These are phyloP conservation scores for Tenualosa ilisha DNA, from an alignment of 2,797 vertebrate species.

Conservation along the genomic window DNA sequence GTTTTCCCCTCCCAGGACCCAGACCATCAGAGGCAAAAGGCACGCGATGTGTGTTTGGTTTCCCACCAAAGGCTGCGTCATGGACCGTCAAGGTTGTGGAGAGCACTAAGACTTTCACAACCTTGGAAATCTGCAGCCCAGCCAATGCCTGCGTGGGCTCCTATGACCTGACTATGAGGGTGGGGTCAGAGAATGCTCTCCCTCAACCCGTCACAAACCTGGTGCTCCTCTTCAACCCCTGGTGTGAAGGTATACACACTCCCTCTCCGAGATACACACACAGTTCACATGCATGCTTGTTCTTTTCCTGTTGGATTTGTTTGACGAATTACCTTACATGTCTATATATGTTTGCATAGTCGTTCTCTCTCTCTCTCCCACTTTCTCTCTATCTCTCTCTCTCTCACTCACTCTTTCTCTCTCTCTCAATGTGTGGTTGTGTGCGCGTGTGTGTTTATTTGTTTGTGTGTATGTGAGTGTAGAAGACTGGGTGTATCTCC, in stretches of 20 bases:
- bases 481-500: conserved; percentile 82
- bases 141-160: conserved; percentile 72
- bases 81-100: conserved; percentile 56
- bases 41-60: conserved; percentile 69
- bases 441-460: background rate
- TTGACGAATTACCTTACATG: too few relatives aligned
- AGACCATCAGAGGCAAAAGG: conserved; percentile 64
- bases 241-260: conserved; percentile 68
- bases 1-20: conserved; percentile 62
- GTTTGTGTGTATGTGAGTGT: background rate
- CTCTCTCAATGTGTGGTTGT: background rate
- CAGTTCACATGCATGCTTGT: background rate
- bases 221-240: conserved; percentile 78
- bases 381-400: too few relatives aligned
- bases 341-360: too few relatives aligned
- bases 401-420: too few relatives aligned
- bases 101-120: background rate
- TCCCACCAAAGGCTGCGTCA: conserved; percentile 28
- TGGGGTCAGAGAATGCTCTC: conserved; percentile 32
- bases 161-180: conserved; percentile 67
- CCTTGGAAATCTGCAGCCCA: conserved; percentile 69
- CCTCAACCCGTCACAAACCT: conserved; percentile 45
- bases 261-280: background rate
- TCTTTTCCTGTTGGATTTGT: too few relatives aligned
- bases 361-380: too few relatives aligned